Evolutionary conservation across 2,113 vertebrate species (phyloP).

Genomic region (Chiloscyllium plagiosum): DNA sequence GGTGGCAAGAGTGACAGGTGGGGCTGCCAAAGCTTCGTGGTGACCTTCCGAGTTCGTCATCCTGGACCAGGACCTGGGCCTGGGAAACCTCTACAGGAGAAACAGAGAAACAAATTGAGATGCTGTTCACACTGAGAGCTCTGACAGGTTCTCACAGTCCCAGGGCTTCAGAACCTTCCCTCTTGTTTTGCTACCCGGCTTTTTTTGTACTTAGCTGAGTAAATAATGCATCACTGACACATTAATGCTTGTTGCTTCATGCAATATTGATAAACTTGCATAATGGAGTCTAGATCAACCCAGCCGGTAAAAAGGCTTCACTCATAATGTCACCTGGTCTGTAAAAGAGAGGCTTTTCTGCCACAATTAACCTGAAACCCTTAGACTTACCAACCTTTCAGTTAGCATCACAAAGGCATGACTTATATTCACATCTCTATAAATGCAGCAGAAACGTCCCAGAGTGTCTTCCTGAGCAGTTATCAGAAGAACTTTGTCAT

Average conservation of each 20-base stretch:
- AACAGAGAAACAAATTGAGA: background rate
- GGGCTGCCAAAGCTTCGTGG: slow-evolving; percentile 80
- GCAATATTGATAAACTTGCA: slow-evolving; percentile 54
- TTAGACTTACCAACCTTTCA: background rate
- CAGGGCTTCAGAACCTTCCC: slow-evolving; percentile 43
- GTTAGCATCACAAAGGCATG: background rate
- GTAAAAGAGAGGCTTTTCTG: background rate
- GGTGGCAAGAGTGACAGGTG: slow-evolving; percentile 63
- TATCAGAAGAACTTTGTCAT: background rate
- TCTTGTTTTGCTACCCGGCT: slow-evolving; percentile 48
- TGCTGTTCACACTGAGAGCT: background rate
- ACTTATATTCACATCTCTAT: background rate
- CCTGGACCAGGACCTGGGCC: slow-evolving; percentile 40
- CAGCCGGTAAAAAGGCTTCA: background rate
- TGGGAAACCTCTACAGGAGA: slow-evolving; percentile 48
- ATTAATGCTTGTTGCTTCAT: slow-evolving; percentile 51
- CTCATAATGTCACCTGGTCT: background rate
- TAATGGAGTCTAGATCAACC: background rate
- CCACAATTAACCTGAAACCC: background rate
- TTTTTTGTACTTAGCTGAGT: slow-evolving; percentile 50
- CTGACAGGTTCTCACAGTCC: slow-evolving; percentile 35
- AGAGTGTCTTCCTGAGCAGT: background rate
- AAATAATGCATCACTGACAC: slow-evolving; percentile 59
- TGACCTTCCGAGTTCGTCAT: slow-evolving; percentile 77
- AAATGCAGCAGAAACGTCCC: background rate